Evolutionary conservation across 1,140 invertebrate species (phyloP).

Genomic region (Brachionus rotundiformis): DNA sequence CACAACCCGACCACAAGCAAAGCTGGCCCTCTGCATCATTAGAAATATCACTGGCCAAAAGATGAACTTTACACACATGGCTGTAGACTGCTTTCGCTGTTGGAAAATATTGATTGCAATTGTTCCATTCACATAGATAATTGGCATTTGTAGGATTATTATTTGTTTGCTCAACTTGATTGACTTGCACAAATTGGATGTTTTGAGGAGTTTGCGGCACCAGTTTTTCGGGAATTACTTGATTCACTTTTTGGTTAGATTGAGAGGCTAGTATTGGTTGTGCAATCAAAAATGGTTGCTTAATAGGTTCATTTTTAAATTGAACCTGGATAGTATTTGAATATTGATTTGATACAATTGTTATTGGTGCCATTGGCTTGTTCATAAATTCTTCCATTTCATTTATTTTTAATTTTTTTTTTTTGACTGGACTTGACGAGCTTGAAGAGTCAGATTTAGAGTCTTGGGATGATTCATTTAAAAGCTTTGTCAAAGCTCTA

Average conservation of each 20-base stretch:
- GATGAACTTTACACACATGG: constrained; percentile 58
- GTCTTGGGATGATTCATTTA: constrained; percentile 14
- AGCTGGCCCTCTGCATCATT: constrained; percentile 55
- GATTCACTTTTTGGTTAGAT: not conserved
- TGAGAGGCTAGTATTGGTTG: not conserved
- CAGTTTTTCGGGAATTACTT: not conserved
- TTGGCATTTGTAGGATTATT: not conserved
- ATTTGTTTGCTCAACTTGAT: not conserved
- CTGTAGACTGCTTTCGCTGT: constrained; percentile 58
- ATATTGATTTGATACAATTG: constrained; percentile 33
- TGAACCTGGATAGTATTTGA: constrained; percentile 17
- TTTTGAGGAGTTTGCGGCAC: not conserved
- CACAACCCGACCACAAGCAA: constrained; percentile 63
- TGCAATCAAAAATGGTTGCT: not conserved
- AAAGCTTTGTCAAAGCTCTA: not conserved
- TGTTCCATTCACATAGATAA: constrained; percentile 62
- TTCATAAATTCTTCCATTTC: constrained; percentile 49
- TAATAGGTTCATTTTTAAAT: not conserved
- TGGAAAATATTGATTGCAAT: constrained; percentile 61
- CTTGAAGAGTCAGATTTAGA: constrained; percentile 10
- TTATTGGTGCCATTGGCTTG: constrained; percentile 23
- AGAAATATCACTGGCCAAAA: constrained; percentile 44
- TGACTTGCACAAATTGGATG: not conserved
- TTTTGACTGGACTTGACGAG: constrained; percentile 15
- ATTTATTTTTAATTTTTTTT: constrained; percentile 42